Conservation (phyloP, 2,113 vertebrate genomes). For the Brachyistius frenatus region DNA sequence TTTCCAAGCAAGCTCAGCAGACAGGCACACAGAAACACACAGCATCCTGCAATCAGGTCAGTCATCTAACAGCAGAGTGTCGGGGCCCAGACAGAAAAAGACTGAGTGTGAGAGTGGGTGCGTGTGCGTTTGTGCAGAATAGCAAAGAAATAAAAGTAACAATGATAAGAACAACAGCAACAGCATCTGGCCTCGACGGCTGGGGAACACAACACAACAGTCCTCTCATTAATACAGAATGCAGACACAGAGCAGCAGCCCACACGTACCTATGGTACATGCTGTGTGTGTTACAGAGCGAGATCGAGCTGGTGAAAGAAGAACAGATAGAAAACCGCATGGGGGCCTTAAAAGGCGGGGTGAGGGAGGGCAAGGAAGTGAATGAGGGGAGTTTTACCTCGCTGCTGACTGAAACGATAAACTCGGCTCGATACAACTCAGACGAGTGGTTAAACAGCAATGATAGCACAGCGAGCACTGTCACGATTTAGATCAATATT, state of each 20-base stretch:
- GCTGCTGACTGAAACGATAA: constrained; percentile 65
- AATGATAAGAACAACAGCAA: constrained; percentile 70
- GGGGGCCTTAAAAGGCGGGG: constrained; percentile 64
- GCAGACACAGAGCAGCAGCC: constrained; percentile 66
- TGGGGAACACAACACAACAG: constrained; percentile 72
- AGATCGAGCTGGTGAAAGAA: constrained; percentile 62
- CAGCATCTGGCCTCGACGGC: constrained; percentile 73
- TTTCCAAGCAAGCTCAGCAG: constrained; percentile 30
- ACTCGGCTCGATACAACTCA: constrained; percentile 63
- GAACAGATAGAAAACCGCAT: constrained; percentile 71
- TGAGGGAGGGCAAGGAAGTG: constrained; percentile 9
- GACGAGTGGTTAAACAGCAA: constrained; percentile 64
- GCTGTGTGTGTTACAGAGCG: constrained; percentile 57
- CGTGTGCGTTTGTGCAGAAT: constrained; percentile 35
- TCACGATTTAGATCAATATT: constrained; percentile 69
- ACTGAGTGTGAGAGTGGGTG: constrained; percentile 10
- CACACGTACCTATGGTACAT: constrained; percentile 63
- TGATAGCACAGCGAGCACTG: constrained; percentile 44
- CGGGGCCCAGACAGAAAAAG: constrained; percentile 52
- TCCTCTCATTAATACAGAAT: constrained; percentile 76
- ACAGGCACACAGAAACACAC: constrained; percentile 48
- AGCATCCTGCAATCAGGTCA: constrained; percentile 76
- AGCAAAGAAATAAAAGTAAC: constrained; percentile 67
- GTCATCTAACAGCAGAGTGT: constrained; percentile 60
- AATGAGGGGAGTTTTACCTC: constrained; percentile 59